Base-by-base conservation (phyloP, 1,140 invertebrate species). In the Laupala kohalensis region DNA sequence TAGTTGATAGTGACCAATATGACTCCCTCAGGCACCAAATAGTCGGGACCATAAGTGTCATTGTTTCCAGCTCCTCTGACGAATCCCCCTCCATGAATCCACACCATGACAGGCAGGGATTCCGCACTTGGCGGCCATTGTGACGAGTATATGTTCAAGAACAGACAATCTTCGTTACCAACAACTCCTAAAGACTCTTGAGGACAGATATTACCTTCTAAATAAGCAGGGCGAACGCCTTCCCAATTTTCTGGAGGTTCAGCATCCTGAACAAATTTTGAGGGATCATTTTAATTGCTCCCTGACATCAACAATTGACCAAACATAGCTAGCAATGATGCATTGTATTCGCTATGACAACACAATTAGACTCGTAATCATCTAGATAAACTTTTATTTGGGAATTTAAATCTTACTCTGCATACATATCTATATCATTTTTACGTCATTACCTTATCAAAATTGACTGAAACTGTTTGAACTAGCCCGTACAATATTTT, bases 21-120 rank as follows among this genome's bases (percentile, higher is more conserved):
- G 0, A 92, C 83, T 28, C 86, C 84, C 19, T 89, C 85, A 5
- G 85, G 81, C 1, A 88, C 79, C 5, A 92, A 79, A 71, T 88
- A 87, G 74, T 89, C 87, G 0, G 88, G 86, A 0, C 87, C 86
- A 75, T 88, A 88, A 0, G 85, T 77, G 63, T 84, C 83, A 0
- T 83, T 81, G 75, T 85, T 85, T n/a, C 84, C 84, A 2, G 84
- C 85, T 6, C 89, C 89, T 72, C 84, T 81, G 4, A 85, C 81
- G 74, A 91, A 91, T 3, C 84, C 85, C 2, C 92, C 92, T 0
- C 91, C 91, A 77, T 93, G 88, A 26, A 93, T 85, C 86, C 86
- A 94, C 2, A 92, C 85, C 86, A 93, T 89, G 0, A 93, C 90
- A 1, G 90, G 86, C n/a, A 68, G 67, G 1, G 37, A 19, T 2